Percentiles rank a stretch among this genome's conserved stretches.
Evolutionary conservation across 2,113 vertebrate species (phyloP).

Genomic region (Saguinus midas): DNA sequence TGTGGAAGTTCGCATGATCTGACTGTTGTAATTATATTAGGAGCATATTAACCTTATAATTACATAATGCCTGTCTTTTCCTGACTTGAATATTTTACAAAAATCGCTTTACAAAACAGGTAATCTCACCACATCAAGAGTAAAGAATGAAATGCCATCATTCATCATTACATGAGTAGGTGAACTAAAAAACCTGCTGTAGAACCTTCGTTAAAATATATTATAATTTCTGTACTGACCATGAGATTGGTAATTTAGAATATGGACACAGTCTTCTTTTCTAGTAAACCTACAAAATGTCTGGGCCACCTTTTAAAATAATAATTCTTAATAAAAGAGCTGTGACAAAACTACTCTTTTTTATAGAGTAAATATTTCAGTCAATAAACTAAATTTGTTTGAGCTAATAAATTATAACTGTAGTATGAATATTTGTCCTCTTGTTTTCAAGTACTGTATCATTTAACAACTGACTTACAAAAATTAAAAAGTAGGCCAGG

Average conservation of each 20-base stretch:
- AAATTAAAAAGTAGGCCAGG: background rate
- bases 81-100: background rate
- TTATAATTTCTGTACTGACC: background rate
- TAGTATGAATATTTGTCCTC: background rate
- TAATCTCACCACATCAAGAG: background rate
- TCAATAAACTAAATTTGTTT: background rate
- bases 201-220: background rate
- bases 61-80: background rate
- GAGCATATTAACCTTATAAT: background rate
- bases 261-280: background rate
- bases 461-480: conserved; percentile 37
- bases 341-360: background rate
- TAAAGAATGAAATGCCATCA: background rate
- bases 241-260: background rate
- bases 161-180: background rate
- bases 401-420: conserved; percentile 33
- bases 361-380: background rate
- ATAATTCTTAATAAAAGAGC: background rate
- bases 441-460: conserved; percentile 11
- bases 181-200: background rate
- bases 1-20: background rate
- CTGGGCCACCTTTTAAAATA: background rate
- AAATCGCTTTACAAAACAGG: conserved; percentile 27
- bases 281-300: background rate
- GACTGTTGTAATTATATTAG: conserved; percentile 19